Evolutionary conservation across 2,797 vertebrate species (phyloP).

Genomic region (Microhierax caerulescens): DNA sequence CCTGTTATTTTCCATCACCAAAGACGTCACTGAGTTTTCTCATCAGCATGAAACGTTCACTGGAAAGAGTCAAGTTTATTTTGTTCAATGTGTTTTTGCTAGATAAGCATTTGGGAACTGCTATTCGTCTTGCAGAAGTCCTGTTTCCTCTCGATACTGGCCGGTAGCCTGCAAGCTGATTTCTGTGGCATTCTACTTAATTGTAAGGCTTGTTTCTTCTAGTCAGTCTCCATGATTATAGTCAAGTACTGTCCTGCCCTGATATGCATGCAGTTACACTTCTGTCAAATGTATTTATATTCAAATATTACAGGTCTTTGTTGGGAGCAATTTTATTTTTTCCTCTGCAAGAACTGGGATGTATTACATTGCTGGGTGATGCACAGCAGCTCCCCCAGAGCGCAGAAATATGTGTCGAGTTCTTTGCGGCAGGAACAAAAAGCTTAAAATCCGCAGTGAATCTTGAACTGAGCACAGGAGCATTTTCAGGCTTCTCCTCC

Average conservation of each 20-base stretch:
- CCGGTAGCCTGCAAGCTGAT: not conserved
- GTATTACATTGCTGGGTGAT: not conserved
- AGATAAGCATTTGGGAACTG: conserved; percentile 51
- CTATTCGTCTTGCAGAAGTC: conserved; percentile 19
- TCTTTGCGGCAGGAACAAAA: not conserved
- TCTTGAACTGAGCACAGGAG: not conserved
- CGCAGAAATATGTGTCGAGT: not conserved
- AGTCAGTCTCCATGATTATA: not conserved
- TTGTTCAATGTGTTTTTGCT: conserved; percentile 35
- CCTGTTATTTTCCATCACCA: not conserved
- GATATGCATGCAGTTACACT: not conserved
- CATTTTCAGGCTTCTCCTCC: not conserved
- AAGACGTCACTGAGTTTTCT: not conserved
- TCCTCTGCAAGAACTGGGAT: not conserved
- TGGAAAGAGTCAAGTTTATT: conserved; percentile 32
- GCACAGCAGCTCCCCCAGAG: not conserved
- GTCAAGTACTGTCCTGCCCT: not conserved
- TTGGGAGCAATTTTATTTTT: not conserved
- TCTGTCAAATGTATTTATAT: not conserved
- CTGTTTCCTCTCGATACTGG: not conserved
- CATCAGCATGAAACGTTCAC: not conserved
- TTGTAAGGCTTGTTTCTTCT: not conserved
- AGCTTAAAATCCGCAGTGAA: not conserved
- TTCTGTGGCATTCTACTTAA: not conserved
- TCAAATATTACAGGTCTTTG: not conserved